Percentiles rank a stretch among this genome's conserved stretches.
These are phyloP conservation scores for Proctacanthus coquilletti DNA, from an alignment of 1,140 invertebrate species.

Conservation along the genomic window DNA sequence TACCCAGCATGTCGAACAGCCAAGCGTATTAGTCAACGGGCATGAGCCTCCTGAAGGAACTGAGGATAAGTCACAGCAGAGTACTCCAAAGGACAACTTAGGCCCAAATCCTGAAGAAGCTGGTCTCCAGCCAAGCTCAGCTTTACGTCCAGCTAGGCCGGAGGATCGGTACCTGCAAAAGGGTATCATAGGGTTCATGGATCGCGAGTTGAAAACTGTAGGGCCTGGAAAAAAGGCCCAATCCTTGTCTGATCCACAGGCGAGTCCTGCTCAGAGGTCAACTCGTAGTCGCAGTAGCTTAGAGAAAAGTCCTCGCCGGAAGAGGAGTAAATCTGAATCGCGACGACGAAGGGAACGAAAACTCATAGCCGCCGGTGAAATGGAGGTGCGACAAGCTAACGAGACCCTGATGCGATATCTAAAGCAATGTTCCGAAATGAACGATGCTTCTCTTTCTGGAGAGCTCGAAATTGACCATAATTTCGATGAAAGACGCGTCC, in stretches of 20 bases:
- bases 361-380: slow-evolving; percentile 26
- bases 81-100: too few species aligned
- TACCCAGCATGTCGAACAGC: not conserved
- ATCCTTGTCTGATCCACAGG: slow-evolving; percentile 27
- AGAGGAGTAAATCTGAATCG: slow-evolving; percentile 30
- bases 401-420: slow-evolving; percentile 29
- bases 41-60: too few species aligned
- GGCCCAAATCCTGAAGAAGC: too few species aligned
- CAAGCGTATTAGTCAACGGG: not conserved
- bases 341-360: slow-evolving; percentile 23
- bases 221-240: slow-evolving; percentile 18
- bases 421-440: slow-evolving; percentile 29
- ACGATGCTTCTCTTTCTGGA: slow-evolving; percentile 27
- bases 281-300: slow-evolving; percentile 23
- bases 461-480: slow-evolving; percentile 29
- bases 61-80: too few species aligned
- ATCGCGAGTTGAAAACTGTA: slow-evolving; percentile 22
- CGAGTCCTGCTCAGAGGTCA: slow-evolving; percentile 28
- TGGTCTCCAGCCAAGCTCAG: too few species aligned
- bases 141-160: too few species aligned
- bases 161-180: slow-evolving; percentile 13
- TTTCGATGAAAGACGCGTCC: slow-evolving; percentile 25
- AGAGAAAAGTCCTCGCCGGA: slow-evolving; percentile 29
- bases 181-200: slow-evolving; percentile 26
- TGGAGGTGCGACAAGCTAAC: slow-evolving; percentile 29